Base-by-base conservation (phyloP, 2,888 invertebrate genomes). In the Physocephala rufipes region DNA sequence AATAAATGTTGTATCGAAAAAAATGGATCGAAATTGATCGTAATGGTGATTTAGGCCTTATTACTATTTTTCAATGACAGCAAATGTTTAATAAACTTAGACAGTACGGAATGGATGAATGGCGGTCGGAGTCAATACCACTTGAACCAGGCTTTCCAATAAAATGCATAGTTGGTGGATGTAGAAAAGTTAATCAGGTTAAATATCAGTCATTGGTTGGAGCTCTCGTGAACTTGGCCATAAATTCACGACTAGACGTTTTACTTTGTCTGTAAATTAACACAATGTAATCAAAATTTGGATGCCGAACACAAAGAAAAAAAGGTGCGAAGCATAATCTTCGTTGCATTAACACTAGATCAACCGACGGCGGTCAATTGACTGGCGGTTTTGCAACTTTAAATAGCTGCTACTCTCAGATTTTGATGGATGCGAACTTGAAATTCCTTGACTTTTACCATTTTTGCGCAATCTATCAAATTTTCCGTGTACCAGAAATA, bases 211-310 rank as follows among this genome's bases (percentile, higher is more conserved):
- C 72, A 16, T 16, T 72, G 2, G 70, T 71, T 13, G 72, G 72
- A 15, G 68, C 67, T 1, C 26, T 73, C 7, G 71, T 69, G 66
- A 71, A 73, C 3, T 12, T 73, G 26, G 68, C 71, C 5, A 67
- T 73, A 1, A 69, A 69, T 1, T 71, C 73, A 15, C 69, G 73
- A 2, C 72, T 73, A 13, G 73, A 75, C 24, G 75, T 74, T 19
- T 24, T 71, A 3, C 74, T 74, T 73, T 2, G 71, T 74, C 0
- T 69, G 67, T n/a, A 74, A 75, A 59, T 30, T 75, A 7, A 59
- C 77, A 7, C 75, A 78, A 30, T 68, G 70, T 4, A 78, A 75
- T 30, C 65, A 36, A 4, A 53, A 76, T 59, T 74, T 76, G 4
- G 74, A 77, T 65, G 12, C 36, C 7, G 78, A 77, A 36, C 75